Percentiles rank a stretch among this genome's conserved stretches.
Evolutionary conservation across 1,140 invertebrate genomes (phyloP).

Genomic region (Philotrypesis tridentata): DNA sequence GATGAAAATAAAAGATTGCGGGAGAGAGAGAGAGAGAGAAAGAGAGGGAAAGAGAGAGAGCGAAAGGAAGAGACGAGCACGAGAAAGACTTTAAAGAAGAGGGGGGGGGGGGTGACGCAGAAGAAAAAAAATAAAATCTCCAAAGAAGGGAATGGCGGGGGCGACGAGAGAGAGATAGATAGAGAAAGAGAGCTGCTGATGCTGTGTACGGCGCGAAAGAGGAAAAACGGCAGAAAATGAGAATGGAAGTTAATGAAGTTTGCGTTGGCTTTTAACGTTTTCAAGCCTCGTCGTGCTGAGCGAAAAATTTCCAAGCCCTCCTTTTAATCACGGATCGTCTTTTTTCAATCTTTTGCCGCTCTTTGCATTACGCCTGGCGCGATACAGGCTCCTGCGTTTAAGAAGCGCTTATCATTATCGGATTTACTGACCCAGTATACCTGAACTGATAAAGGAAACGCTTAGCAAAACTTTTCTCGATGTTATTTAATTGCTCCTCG

Average conservation of each 20-base stretch:
- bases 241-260: conserved; percentile 42
- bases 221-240: conserved; percentile 37
- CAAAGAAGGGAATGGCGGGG: neutral
- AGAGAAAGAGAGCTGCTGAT: neutral
- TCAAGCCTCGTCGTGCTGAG: conserved; percentile 17
- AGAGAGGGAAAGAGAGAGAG: conserved; percentile 2
- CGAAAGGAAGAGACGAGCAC: neutral
- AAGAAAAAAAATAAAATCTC: neutral
- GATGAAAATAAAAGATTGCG: neutral
- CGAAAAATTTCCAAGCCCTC: neutral
- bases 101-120: too few relatives aligned
- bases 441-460: neutral
- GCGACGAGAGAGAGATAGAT: neutral
- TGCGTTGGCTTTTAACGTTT: conserved; percentile 36
- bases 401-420: conserved; percentile 30
- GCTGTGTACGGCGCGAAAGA: neutral
- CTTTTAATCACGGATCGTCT: conserved; percentile 21
- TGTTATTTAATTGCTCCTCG: neutral
- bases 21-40: neutral
- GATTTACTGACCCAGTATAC: conserved; percentile 40
- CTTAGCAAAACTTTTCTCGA: neutral
- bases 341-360: conserved; percentile 19
- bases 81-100: too few relatives aligned
- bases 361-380: neutral
- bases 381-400: conserved; percentile 21